Conservation (phyloP, 2,888 invertebrate species). For the Caenorhabditis sulstoni region DNA sequence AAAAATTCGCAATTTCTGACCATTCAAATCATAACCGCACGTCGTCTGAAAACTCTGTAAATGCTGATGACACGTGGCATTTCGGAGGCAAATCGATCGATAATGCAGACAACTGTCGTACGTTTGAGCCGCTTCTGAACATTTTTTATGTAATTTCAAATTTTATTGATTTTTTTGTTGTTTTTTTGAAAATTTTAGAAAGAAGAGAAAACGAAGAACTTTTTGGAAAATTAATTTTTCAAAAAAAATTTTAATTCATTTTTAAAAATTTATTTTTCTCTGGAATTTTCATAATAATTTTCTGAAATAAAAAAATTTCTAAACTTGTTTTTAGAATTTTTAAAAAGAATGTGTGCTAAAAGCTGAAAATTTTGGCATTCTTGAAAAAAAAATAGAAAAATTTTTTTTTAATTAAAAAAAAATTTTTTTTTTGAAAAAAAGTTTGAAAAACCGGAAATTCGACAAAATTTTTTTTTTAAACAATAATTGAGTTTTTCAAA, state of each 20-base stretch:
- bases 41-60: constrained; percentile 55
- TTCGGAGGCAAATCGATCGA: constrained; percentile 63
- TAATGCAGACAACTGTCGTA: constrained; percentile 68
- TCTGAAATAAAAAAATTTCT: not conserved
- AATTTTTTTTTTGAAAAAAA: not conserved
- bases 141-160: not conserved
- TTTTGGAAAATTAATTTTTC: not conserved
- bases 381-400: too few species aligned
- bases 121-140: constrained; percentile 14
- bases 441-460: too few species aligned
- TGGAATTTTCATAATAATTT: not conserved
- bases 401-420: not conserved
- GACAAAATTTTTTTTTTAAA: not conserved
- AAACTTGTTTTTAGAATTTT: too few species aligned
- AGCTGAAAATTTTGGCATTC: not conserved
- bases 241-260: not conserved
- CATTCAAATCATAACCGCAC: constrained; percentile 63
- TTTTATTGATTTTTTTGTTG: not conserved
- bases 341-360: not conserved
- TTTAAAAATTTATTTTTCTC: constrained; percentile 1
- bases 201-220: not conserved
- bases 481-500: not conserved
- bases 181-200: not conserved
- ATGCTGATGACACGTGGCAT: constrained; percentile 50
- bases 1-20: constrained; percentile 11